Conservation (phyloP, 1,140 invertebrate genomes). For the Drosophila trapezifrons region DNA sequence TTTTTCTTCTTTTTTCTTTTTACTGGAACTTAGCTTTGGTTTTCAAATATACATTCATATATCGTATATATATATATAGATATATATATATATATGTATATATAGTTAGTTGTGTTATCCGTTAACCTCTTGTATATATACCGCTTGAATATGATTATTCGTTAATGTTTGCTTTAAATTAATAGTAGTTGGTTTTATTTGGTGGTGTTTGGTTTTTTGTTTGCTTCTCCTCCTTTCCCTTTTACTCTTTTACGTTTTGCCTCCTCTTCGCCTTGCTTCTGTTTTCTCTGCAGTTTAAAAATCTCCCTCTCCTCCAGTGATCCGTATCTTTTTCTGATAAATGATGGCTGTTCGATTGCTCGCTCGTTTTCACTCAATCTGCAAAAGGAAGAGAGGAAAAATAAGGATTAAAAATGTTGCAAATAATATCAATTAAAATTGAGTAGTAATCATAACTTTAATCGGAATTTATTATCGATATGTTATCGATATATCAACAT, state of each 20-base stretch:
- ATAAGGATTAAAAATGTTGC: background rate
- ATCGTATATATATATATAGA: conserved; percentile 52
- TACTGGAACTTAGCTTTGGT: conserved; percentile 75
- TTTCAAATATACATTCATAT: conserved; percentile 61
- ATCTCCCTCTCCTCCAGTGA: conserved; percentile 42
- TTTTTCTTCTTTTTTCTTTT: conserved; percentile 37
- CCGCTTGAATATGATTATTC: conserved; percentile 82
- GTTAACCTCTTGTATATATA: conserved; percentile 68
- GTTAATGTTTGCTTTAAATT: conserved; percentile 70
- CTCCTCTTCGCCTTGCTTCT: background rate
- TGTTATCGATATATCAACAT: background rate
- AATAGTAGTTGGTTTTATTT: conserved; percentile 84
- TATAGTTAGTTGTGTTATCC: conserved; percentile 50
- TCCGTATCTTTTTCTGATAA: conserved; percentile 52
- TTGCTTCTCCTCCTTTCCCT: conserved; percentile 18
- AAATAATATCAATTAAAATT: too few species aligned
- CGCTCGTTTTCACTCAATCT: conserved; percentile 81
- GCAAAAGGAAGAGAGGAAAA: conserved; percentile 15
- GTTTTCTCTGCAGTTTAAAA: conserved; percentile 24
- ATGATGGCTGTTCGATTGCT: conserved; percentile 82
- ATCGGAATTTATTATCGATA: too few species aligned
- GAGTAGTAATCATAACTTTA: too few species aligned
- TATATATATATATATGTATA: conserved; percentile 51
- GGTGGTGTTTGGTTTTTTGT: conserved; percentile 83
- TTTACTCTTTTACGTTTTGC: conserved; percentile 1